Evolutionary conservation across 2,797 vertebrate genomes (phyloP).

Genomic region (Alfaro cultratus): DNA sequence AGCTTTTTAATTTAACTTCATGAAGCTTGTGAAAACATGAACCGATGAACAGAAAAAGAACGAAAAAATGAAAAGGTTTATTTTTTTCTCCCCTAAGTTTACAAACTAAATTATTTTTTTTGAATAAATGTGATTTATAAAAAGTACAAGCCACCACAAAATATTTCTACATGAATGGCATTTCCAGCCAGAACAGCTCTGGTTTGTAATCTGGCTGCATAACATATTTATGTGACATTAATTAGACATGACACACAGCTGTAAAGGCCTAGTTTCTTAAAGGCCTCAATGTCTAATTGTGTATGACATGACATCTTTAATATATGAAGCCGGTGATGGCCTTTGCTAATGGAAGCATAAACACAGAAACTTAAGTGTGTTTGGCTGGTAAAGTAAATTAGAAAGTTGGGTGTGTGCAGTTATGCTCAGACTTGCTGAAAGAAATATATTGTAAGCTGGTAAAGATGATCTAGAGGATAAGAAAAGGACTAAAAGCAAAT

Average conservation of each 20-base stretch:
- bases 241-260: constrained; percentile 53
- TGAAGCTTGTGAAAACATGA: neutral
- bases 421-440: constrained; percentile 5
- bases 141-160: neutral
- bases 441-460: neutral
- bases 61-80: neutral
- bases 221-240: constrained; percentile 60
- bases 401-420: constrained; percentile 21
- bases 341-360: constrained; percentile 33
- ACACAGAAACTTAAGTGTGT: constrained; percentile 23
- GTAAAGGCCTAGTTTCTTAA: constrained; percentile 38
- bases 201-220: constrained; percentile 29
- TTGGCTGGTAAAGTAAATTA: constrained; percentile 26
- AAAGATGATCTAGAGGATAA: constrained; percentile 4
- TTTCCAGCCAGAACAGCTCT: constrained; percentile 3
- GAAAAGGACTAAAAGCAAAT: neutral
- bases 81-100: neutral
- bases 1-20: neutral
- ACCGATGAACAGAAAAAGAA: neutral
- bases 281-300: constrained; percentile 44
- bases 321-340: constrained; percentile 53
- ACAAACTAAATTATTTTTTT: neutral
- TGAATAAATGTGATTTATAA: neutral
- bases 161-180: neutral
- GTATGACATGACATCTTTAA: constrained; percentile 63